Conservation (phyloP, 2,113 vertebrate genomes). For the Hiodon alosoides region DNA sequence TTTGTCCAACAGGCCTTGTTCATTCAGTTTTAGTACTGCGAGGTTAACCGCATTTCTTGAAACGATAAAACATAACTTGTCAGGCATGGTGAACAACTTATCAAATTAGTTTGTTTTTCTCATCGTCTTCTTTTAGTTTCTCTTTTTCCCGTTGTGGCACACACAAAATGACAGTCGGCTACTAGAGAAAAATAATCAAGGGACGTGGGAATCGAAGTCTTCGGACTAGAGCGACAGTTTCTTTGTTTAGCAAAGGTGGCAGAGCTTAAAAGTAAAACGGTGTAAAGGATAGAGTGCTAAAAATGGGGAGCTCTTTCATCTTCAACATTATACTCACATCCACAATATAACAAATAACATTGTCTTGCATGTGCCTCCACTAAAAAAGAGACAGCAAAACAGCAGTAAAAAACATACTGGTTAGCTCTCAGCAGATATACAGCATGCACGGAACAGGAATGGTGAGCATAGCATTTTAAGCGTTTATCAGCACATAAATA, state of each 20-base stretch:
- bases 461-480: constrained; percentile 29
- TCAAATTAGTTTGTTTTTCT: constrained; percentile 65
- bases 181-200: constrained; percentile 49
- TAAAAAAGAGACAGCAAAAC: constrained; percentile 90
- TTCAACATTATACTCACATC: constrained; percentile 94
- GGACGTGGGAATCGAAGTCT: constrained; percentile 58
- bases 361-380: constrained; percentile 94
- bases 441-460: constrained; percentile 68
- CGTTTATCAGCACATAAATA: constrained; percentile 8
- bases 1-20: constrained; percentile 99
- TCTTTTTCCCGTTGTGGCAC: constrained; percentile 63
- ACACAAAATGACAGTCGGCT: constrained; percentile 60
- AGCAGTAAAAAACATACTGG: constrained; percentile 79
- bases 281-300: constrained; percentile 90
- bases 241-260: constrained; percentile 85
- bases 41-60: constrained; percentile 99
- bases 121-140: constrained; percentile 56
- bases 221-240: constrained; percentile 58
- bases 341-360: constrained; percentile 94
- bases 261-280: constrained; percentile 84
- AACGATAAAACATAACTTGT: constrained; percentile 99
- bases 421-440: constrained; percentile 77
- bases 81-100: constrained; percentile 99
- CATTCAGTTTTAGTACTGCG: constrained; percentile 99
- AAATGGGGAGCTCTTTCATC: constrained; percentile 79